Base-by-base conservation (phyloP, 2,888 invertebrate genomes). In the Epinotia ramella region DNA sequence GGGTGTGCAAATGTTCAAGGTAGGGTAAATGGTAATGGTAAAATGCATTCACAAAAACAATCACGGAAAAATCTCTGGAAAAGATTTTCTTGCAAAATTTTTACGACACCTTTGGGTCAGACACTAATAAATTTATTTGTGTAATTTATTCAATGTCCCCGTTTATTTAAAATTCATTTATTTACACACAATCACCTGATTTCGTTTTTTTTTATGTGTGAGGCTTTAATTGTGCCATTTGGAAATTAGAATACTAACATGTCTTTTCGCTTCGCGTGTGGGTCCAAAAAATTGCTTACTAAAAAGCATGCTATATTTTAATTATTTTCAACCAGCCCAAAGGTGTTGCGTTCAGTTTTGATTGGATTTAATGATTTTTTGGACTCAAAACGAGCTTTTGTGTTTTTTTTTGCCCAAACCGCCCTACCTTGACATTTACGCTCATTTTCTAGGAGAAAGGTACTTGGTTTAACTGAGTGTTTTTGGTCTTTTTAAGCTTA, bases 1-100 rank as follows among this genome's bases (percentile, higher is more conserved):
- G 96, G 99, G 99, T 95, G 99, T 99, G 94, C 99, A 99, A 96
- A 97, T 99, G 94, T 99, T 99, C 96, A 99, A 99, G 98, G 99
- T 99, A 97, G 96, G 95, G 85, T 82, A 77, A 76, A 67, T 33
- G 67, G 66, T 63, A 83, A 83, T 66, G 49, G 53, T 65, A 49
- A 76, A 82, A 73, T 77, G 60, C 68, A 66, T 46, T 68, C 28
- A 63, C 44, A 80, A 62, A 73, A 75, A 77, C 78, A 79, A 9
- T 53, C n/a, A n/a, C 53, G 53, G 53, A 53, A 53, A 53, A 53
- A 53, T 53, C 79, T 71, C 6, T 16, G 24, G 66, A 62, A 56
- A 16, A 24, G 16, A 24, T 16, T 56, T 20, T n/a, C 16, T 65
- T 73, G 6, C 16, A 24, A 59, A 57, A 59, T 59, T 53, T 49